These are phyloP conservation scores for Ctena decussata DNA, from an alignment of 2,888 invertebrate genomes.

Conservation along the genomic window DNA sequence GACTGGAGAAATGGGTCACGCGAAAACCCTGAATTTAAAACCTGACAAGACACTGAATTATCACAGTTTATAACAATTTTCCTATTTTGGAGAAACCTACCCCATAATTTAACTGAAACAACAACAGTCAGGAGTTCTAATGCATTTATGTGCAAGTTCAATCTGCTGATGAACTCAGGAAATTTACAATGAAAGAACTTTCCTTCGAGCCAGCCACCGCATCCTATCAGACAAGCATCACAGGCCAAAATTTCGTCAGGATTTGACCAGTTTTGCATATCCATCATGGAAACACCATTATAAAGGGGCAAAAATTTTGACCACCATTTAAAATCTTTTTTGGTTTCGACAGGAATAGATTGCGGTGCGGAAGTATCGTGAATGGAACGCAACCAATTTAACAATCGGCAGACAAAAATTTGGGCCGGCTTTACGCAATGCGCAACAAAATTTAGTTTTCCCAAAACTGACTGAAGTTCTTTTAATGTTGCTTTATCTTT, in stretches of 20 bases:
- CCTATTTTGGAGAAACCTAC: too few relatives aligned
- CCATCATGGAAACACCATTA: constrained; percentile 2
- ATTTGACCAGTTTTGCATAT: neutral
- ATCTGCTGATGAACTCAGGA: neutral
- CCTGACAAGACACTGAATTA: neutral
- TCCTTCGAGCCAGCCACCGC: neutral
- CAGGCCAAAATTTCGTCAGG: neutral
- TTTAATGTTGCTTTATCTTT: too few relatives aligned
- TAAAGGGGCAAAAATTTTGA: neutral
- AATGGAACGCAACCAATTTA: neutral
- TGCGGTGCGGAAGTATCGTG: neutral
- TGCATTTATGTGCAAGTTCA: neutral
- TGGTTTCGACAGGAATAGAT: neutral
- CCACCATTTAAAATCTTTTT: neutral
- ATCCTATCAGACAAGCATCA: neutral
- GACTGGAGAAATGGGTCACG: neutral
- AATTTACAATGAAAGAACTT: neutral
- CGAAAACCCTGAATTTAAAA: neutral
- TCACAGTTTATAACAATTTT: neutral
- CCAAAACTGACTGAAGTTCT: too few relatives aligned
- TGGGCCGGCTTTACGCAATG: neutral
- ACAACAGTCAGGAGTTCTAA: neutral
- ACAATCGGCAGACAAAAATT: neutral
- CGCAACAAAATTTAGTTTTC: neutral
- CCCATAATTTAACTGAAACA: neutral